Evolutionary conservation across 2,113 vertebrate genomes (phyloP), one percentile per base, ranked within the genome.

Genomic region (Leptosomus discolor): DNA sequence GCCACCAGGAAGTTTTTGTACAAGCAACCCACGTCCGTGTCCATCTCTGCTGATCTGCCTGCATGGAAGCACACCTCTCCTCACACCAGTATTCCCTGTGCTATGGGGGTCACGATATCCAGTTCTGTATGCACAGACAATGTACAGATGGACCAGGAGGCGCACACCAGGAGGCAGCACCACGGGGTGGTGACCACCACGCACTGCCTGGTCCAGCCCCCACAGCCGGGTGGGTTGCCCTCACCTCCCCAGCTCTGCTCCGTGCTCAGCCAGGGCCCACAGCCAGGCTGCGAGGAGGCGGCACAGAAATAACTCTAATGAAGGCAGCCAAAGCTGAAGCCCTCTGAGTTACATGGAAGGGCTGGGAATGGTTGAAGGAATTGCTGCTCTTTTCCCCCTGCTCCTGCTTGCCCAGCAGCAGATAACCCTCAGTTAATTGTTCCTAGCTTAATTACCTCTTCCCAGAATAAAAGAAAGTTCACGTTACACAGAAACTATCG

Each of bases 131-230:
- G 10, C 15, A 29, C 5, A 32, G 39, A 30, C 9, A 8, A 23
- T 0, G 7, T 6, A 17, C 7, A 3, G 6, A 9, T 0, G 5
- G 83, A 36, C 4, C 12, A 56, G 57, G 75, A 68, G 36, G 32
- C 10, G 17, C 6, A 3, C 1, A 15, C 46, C 37, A 20, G 23
- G 54, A 51, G 50, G 50, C 32, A 63, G 39, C 70, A 54, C 22
- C 21, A 4, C 26, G 3, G 74, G 27, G 26, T 12, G 14, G 11
- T 7, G 32, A 30, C 8, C 75, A 20, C 48, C 36, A n/a, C 1
- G 39, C 48, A 8, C 27, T 8, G 15, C 6, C 3, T n/a, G 69
- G 37, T 30, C 23, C 41, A 9, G 36, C 24, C 48, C 9, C 30
- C 5, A 1, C 51, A 63, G 71, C 58, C 23, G 8, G 65, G 41